Evolutionary conservation across 2,888 invertebrate species (phyloP).

Genomic region (Malthinus flaveolus): DNA sequence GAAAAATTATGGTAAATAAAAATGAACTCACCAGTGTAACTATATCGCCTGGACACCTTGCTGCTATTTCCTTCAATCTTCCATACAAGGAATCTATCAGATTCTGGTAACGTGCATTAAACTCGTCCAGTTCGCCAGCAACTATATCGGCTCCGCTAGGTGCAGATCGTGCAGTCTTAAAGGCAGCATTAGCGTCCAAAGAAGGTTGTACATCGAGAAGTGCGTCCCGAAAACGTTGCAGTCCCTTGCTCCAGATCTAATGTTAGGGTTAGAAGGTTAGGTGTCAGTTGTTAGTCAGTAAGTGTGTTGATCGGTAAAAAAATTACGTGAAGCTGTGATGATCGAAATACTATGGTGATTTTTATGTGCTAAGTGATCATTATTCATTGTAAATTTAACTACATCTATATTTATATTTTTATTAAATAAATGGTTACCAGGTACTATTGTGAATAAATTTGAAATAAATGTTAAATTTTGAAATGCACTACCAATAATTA

Average conservation of each 20-base stretch:
- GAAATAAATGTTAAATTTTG: no score
- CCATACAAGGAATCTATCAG: conserved; percentile 71
- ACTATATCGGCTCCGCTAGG: conserved; percentile 71
- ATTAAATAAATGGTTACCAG: no score
- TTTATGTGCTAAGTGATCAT: conserved; percentile 13
- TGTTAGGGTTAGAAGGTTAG: conserved; percentile 57
- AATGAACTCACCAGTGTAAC: conserved; percentile 71
- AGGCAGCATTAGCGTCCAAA: conserved; percentile 62
- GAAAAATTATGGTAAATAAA: not conserved
- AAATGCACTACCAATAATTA: no score
- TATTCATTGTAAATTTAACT: conserved; percentile 1
- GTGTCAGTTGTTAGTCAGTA: conserved; percentile 60
- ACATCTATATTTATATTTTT: no score
- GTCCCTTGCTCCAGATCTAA: conserved; percentile 85
- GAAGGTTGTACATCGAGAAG: conserved; percentile 83
- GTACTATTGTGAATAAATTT: no score
- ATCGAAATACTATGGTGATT: conserved; percentile 10
- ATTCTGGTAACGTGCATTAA: conserved; percentile 79
- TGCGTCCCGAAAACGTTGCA: conserved; percentile 81
- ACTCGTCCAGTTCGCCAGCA: conserved; percentile 75
- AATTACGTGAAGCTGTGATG: conserved; percentile 24
- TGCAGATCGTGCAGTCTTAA: conserved; percentile 50
- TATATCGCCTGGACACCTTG: conserved; percentile 71
- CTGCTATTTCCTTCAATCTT: conserved; percentile 68
- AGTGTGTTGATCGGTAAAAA: conserved; percentile 45